Conservation (phyloP, 2,888 invertebrate species). For the Limnephilus auricula region DNA sequence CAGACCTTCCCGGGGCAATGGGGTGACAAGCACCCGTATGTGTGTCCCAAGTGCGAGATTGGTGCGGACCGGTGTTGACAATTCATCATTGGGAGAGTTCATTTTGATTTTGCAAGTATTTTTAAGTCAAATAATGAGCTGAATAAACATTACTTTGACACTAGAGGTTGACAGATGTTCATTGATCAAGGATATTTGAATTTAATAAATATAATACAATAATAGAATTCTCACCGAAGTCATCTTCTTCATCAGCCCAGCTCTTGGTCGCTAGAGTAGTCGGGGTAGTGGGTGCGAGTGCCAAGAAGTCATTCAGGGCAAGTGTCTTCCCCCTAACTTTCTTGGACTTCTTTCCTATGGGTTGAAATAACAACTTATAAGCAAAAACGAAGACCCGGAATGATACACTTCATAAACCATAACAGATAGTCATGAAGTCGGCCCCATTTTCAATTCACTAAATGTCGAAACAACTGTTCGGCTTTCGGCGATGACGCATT, state of each 20-base stretch:
- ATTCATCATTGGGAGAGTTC: slow-evolving; percentile 55
- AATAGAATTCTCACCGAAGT: slow-evolving; percentile 80
- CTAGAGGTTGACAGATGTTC: background rate
- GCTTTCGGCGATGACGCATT: slow-evolving; percentile 60
- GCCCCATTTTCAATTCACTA: background rate
- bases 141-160: background rate
- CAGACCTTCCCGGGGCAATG: slow-evolving; percentile 88
- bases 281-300: slow-evolving; percentile 83
- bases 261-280: slow-evolving; percentile 77
- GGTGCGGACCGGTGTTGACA: slow-evolving; percentile 76
- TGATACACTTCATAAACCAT: background rate
- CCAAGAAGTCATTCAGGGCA: slow-evolving; percentile 89
- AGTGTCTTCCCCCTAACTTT: slow-evolving; percentile 91
- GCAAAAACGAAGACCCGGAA: background rate
- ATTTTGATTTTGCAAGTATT: background rate
- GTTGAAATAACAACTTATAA: background rate
- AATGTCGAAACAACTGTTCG: slow-evolving; percentile 6
- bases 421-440: background rate
- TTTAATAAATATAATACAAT: slow-evolving; percentile 25
- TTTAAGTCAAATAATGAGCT: background rate
- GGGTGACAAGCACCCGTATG: slow-evolving; percentile 81
- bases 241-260: slow-evolving; percentile 92
- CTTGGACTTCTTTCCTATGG: slow-evolving; percentile 88
- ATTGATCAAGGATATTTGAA: background rate
- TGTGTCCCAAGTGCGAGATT: slow-evolving; percentile 88